Evolutionary conservation across 1,140 invertebrate species (phyloP).

Genomic region (Hyphantria cunea): DNA sequence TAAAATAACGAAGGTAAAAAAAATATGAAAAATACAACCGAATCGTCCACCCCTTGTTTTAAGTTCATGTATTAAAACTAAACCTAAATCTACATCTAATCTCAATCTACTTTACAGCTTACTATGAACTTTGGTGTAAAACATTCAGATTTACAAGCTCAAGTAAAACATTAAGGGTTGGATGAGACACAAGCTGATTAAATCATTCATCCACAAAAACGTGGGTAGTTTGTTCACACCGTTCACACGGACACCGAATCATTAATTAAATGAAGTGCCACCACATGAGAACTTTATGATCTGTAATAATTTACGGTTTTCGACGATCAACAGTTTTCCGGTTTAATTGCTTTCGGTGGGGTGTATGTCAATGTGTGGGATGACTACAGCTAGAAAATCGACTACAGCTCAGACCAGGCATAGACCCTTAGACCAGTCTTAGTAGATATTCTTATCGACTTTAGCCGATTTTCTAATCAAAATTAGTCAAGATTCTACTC

Average conservation of each 20-base stretch:
- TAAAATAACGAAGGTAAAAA: no score
- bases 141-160: neutral
- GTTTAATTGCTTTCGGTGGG: slow-evolving; percentile 14
- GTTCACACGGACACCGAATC: neutral
- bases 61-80: no score
- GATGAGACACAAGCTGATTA: neutral
- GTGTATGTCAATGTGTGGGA: neutral
- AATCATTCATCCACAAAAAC: slow-evolving; percentile 4
- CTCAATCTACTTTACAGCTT: no score
- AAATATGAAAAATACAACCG: no score
- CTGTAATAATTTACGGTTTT: slow-evolving; percentile 28
- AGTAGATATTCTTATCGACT: no score
- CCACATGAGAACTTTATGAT: slow-evolving; percentile 13
- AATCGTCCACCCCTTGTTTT: no score
- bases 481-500: no score
- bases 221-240: neutral
- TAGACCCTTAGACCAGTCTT: no score
- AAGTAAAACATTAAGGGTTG: neutral
- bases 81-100: no score
- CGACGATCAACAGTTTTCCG: slow-evolving; percentile 25
- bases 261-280: slow-evolving; percentile 17
- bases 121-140: no score
- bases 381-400: neutral
- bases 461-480: no score
- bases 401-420: no score